These are phyloP conservation scores for Ciconia nigra DNA, from an alignment of 2,797 vertebrate genomes.

Conservation along the genomic window DNA sequence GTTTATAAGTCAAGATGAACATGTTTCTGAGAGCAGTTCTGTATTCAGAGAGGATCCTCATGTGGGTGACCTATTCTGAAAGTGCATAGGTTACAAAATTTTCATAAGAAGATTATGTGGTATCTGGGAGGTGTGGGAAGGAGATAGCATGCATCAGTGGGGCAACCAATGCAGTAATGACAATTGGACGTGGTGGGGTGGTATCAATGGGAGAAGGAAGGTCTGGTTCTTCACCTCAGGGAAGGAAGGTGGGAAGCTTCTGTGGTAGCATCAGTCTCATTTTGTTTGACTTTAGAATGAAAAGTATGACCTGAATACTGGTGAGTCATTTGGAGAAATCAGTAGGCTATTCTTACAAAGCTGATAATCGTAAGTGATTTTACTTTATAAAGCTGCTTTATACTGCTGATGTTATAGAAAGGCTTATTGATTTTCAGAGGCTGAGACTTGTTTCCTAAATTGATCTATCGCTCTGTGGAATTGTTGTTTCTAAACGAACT, in stretches of 20 bases:
- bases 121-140: not conserved
- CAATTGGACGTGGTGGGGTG: not conserved
- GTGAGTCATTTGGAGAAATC: not conserved
- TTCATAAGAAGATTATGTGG: not conserved
- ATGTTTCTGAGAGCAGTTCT: not conserved
- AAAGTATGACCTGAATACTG: not conserved
- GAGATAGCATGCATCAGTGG: too few species aligned
- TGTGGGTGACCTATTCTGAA: not conserved
- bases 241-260: not conserved
- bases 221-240: not conserved
- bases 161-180: accelerated
- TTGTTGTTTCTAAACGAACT: not conserved
- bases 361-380: not conserved
- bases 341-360: not conserved
- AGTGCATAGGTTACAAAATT: not conserved
- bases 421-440: not conserved
- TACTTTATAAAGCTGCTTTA: not conserved
- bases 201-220: not conserved
- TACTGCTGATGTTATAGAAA: not conserved
- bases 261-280: not conserved
- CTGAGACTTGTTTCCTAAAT: not conserved
- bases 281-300: not conserved
- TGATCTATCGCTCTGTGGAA: not conserved
- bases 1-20: not conserved
- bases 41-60: accelerated